A percentile compares a stretch with the other conserved stretches of the same genome.
phyloP scores from a whole-genome alignment of 2,113 vertebrate species.

The Polypterus bichir region DNA sequence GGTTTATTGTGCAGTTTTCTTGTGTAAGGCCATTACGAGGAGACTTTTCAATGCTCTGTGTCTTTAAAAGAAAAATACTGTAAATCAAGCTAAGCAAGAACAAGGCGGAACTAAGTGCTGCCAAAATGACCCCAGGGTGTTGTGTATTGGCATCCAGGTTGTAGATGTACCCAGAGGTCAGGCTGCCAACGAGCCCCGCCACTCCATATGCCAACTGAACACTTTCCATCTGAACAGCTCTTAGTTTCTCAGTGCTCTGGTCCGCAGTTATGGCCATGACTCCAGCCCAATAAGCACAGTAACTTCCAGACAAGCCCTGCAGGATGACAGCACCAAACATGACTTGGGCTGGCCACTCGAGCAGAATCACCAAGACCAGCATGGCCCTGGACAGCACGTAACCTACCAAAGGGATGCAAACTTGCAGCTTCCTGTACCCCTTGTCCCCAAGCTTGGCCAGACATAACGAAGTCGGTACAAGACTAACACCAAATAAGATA shows the following conservation, averaged over 20 bases:
- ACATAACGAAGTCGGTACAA: conserved; percentile 42
- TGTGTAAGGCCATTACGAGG: not conserved
- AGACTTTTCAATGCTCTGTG: no score
- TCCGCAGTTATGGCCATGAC: conserved; percentile 49
- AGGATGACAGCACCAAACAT: conserved; percentile 45
- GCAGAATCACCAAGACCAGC: conserved; percentile 47
- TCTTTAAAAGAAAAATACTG: conserved; percentile 40
- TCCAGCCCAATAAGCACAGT: conserved; percentile 47
- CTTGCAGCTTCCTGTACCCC: conserved; percentile 47
- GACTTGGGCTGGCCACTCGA: conserved; percentile 47
- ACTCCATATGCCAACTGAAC: conserved; percentile 51
- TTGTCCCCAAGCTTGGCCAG: conserved; percentile 53
- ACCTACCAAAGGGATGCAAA: conserved; percentile 47
- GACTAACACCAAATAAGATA: conserved; percentile 45
- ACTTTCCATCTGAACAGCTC: conserved; percentile 45
- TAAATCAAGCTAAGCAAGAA: conserved; percentile 49
- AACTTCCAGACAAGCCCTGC: conserved; percentile 44
- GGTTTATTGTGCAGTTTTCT: no score
- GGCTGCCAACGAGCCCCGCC: conserved; percentile 52
- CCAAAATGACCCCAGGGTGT: conserved; percentile 39
- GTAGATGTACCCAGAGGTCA: conserved; percentile 55
- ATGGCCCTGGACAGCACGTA: conserved; percentile 44
- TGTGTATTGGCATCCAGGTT: conserved; percentile 24
- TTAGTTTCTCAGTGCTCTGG: conserved; percentile 33
- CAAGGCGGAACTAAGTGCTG: conserved; percentile 38